Evolutionary conservation across 2,797 vertebrate species (phyloP).

Genomic region (Ctenopoma kingsleyae): DNA sequence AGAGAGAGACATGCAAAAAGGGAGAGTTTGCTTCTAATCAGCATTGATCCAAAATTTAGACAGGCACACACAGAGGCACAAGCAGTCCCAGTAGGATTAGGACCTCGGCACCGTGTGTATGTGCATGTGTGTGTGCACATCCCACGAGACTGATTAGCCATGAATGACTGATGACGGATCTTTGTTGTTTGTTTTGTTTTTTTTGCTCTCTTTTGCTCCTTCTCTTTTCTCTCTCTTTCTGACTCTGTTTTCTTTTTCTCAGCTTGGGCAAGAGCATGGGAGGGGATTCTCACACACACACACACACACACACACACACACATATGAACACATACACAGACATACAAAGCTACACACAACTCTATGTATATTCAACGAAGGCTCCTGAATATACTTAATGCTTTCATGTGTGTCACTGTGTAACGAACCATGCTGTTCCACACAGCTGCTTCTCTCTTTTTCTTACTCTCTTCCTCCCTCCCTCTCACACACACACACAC

Average conservation of each 20-base stretch:
- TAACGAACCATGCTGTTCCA: constrained; percentile 85
- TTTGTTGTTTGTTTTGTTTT: constrained; percentile 83
- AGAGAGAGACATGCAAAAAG: constrained; percentile 34
- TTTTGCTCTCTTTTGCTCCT: constrained; percentile 15
- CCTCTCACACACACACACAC: constrained; percentile 30
- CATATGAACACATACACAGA: constrained; percentile 29
- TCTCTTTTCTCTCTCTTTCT: constrained; percentile 37
- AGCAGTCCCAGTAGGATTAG: constrained; percentile 84
- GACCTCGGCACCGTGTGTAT: constrained; percentile 65
- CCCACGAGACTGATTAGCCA: constrained; percentile 89
- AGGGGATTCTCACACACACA: constrained; percentile 45
- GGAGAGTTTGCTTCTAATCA: constrained; percentile 84
- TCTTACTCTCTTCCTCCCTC: constrained; percentile 47
- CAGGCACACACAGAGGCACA: constrained; percentile 76
- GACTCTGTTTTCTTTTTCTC: constrained; percentile 65
- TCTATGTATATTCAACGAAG: constrained; percentile 87
- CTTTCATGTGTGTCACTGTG: constrained; percentile 84
- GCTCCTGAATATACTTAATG: constrained; percentile 84
- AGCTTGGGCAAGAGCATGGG: constrained; percentile 57
- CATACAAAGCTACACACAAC: constrained; percentile 50
- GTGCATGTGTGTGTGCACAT: constrained; percentile 55
- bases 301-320: constrained; percentile 32
- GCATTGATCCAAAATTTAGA: constrained; percentile 82
- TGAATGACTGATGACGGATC: constrained; percentile 88
- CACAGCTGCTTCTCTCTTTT: constrained; percentile 77